Conservation (phyloP, 2,888 invertebrate species). For the Orthosia cruda region DNA sequence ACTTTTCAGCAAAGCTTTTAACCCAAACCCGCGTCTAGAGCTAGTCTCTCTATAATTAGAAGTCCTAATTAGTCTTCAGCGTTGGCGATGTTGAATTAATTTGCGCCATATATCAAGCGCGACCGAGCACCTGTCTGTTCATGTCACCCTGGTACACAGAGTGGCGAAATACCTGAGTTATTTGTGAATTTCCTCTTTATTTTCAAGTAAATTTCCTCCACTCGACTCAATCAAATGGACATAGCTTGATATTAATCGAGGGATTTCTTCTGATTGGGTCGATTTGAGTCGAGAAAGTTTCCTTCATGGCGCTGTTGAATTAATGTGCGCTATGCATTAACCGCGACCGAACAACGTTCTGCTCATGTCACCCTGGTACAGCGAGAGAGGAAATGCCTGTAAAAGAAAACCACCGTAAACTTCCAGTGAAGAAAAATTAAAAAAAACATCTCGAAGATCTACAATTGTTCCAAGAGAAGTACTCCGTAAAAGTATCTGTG, state of each 20-base stretch:
- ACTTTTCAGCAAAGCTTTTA: not conserved
- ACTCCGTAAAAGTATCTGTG: too few species aligned
- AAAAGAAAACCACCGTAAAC: too few species aligned
- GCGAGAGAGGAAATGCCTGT: slow-evolving; percentile 7
- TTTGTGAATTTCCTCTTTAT: too few species aligned
- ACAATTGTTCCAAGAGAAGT: too few species aligned
- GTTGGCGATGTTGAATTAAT: slow-evolving; percentile 29
- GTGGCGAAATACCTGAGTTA: not conserved
- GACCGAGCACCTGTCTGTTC: slow-evolving; percentile 35
- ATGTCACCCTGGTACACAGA: slow-evolving; percentile 44
- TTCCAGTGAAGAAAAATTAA: too few species aligned
- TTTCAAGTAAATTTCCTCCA: too few species aligned
- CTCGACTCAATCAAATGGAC: too few species aligned
- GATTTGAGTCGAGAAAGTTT: too few species aligned
- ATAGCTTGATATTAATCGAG: too few species aligned
- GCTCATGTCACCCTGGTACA: slow-evolving; percentile 46
- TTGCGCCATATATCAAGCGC: slow-evolving; percentile 34
- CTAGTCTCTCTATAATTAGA: slow-evolving; percentile 33
- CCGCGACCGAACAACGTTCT: slow-evolving; percentile 26
- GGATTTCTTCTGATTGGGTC: too few species aligned
- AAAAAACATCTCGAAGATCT: too few species aligned
- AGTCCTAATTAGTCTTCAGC: slow-evolving; percentile 35
- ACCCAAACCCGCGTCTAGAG: not conserved
- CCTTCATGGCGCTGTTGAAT: slow-evolving; percentile 15
- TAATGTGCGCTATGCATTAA: slow-evolving; percentile 37